These are phyloP conservation scores for Tetropium fuscum DNA, from an alignment of 2,888 invertebrate genomes.

Conservation along the genomic window DNA sequence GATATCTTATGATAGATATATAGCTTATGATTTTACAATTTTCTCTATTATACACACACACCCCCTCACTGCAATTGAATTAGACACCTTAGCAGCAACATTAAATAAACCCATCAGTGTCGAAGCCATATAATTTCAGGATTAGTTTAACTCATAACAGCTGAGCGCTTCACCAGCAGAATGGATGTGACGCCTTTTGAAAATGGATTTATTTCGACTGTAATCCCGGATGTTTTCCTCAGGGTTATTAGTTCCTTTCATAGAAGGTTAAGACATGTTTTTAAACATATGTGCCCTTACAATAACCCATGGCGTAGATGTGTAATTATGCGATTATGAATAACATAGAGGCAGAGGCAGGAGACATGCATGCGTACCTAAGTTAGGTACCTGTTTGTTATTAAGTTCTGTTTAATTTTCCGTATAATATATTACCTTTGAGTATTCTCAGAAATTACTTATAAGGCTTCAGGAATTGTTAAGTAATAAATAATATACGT, in stretches of 20 bases:
- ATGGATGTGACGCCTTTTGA: conserved; percentile 51
- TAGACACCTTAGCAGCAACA: background rate
- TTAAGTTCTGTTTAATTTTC: no score
- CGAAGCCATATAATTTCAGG: conserved; percentile 22
- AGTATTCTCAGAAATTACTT: no score
- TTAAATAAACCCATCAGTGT: conserved; percentile 8
- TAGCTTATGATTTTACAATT: no score
- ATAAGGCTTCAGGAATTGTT: background rate
- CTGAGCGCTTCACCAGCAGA: background rate
- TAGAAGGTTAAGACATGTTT: conserved; percentile 50
- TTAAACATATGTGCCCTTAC: conserved; percentile 45
- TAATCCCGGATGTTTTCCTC: conserved; percentile 55
- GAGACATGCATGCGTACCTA: background rate
- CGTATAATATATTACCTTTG: no score
- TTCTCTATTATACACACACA: no score
- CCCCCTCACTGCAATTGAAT: no score
- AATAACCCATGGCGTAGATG: conserved; percentile 4
- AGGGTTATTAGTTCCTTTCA: conserved; percentile 50
- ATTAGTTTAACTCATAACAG: conserved; percentile 15
- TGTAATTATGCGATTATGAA: conserved; percentile 14
- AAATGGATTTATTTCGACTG: conserved; percentile 47
- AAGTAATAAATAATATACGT: conserved; percentile 3
- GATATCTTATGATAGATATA: no score
- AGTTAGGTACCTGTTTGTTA: background rate
- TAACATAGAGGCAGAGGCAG: background rate